A percentile compares a stretch with the other conserved stretches of the same genome.
These are phyloP conservation scores for Leptogaster cylindrica DNA, from an alignment of 2,888 invertebrate genomes.

Conservation along the genomic window DNA sequence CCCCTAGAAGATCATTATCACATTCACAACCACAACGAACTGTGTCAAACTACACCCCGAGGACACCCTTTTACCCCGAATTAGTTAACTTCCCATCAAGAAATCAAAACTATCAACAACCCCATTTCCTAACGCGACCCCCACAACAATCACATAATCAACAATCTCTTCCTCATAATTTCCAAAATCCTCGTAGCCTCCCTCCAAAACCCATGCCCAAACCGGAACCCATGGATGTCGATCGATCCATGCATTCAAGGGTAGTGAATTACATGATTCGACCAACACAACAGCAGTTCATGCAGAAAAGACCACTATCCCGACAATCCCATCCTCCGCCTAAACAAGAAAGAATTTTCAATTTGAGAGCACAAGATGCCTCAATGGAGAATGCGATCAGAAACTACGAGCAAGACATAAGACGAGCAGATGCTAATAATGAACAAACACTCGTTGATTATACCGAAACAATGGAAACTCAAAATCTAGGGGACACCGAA, in stretches of 20 bases:
- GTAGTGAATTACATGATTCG: conserved; percentile 43
- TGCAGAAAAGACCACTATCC: neutral
- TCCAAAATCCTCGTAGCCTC: neutral
- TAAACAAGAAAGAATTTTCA: conserved; percentile 17
- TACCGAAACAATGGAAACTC: too few relatives aligned
- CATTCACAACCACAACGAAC: neutral
- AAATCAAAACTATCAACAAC: neutral
- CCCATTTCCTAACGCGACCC: neutral
- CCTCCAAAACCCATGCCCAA: conserved; percentile 36
- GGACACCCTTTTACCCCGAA: neutral
- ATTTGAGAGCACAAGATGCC: neutral
- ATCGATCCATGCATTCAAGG: conserved; percentile 36
- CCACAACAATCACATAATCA: neutral
- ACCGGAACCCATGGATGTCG: conserved; percentile 44
- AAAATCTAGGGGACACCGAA: too few relatives aligned
- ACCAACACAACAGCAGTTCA: neutral
- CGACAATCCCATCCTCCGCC: neutral
- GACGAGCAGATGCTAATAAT: neutral
- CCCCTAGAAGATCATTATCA: neutral
- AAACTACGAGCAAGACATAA: neutral
- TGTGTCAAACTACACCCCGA: neutral
- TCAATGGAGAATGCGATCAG: too few relatives aligned
- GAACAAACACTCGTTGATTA: too few relatives aligned
- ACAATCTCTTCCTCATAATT: neutral
- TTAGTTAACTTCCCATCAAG: neutral